Percentiles rank a stretch among this genome's conserved stretches.
Evolutionary conservation across 2,113 vertebrate species (phyloP).

Genomic region (Leptobrachium ailaonicum): DNA sequence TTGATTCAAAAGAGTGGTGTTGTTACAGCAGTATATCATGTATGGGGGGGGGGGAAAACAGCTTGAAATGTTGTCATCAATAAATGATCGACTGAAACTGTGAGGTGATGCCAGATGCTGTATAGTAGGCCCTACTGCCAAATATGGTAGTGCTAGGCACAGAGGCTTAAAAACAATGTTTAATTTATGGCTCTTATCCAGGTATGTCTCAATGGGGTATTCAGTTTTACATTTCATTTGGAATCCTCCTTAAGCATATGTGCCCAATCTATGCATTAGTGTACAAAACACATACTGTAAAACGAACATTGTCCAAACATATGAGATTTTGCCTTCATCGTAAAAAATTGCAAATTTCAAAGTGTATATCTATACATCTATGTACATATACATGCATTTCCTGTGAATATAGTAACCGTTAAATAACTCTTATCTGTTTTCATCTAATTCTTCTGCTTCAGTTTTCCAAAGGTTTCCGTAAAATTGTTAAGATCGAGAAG

Average conservation of each 20-base stretch:
- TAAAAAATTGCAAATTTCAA: conserved; percentile 6
- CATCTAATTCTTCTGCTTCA: conserved; percentile 21
- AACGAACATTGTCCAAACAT: conserved; percentile 27
- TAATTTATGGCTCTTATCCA: conserved; percentile 34
- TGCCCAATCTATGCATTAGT: conserved; percentile 36
- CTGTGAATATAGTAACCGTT: conserved; percentile 9
- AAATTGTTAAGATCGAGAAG: conserved; percentile 24
- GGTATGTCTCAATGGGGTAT: conserved; percentile 39
- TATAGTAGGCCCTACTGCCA: conserved; percentile 21
- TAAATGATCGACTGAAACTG: conserved; percentile 31
- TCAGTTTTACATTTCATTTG: conserved; percentile 42
- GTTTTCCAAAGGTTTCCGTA: conserved; percentile 27
- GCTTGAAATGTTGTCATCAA: conserved; percentile 30
- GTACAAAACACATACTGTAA: conserved; percentile 17
- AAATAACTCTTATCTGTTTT: conserved; percentile 22
- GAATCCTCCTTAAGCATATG: conserved; percentile 31
- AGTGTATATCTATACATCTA: too few species aligned
- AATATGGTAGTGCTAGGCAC: conserved; percentile 33
- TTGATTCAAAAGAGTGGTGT: conserved; percentile 21
- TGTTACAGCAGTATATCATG: conserved; percentile 3
- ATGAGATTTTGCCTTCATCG: conserved; percentile 2
- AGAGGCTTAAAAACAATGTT: conserved; percentile 43
- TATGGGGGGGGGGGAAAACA: conserved; percentile 18
- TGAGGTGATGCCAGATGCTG: conserved; percentile 39
- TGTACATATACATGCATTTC: conserved; percentile 17